Conservation (phyloP, 2,888 invertebrate genomes). For the Macropis europaea region DNA sequence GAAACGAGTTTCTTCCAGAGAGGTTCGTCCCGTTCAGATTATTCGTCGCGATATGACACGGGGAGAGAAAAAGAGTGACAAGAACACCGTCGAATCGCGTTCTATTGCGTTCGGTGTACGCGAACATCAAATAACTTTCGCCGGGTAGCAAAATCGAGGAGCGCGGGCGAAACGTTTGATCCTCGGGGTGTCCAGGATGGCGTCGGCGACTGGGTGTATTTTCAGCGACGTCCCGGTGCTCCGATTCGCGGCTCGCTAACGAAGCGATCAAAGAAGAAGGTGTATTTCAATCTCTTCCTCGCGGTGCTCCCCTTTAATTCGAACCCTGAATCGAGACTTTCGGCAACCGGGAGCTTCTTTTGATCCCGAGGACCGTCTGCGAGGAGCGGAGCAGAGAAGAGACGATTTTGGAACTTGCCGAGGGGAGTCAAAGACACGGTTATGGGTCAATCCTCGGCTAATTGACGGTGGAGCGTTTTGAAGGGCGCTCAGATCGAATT, state of each 20-base stretch:
- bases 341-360: too few species aligned
- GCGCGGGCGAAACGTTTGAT: constrained; percentile 54
- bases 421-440: too few species aligned
- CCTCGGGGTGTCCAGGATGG: constrained; percentile 44
- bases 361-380: too few species aligned
- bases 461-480: too few species aligned
- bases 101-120: constrained; percentile 50
- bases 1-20: constrained; percentile 33
- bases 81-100: not conserved
- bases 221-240: constrained; percentile 52
- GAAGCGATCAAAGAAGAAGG: constrained; percentile 63
- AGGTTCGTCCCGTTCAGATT: constrained; percentile 27
- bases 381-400: too few species aligned
- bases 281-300: too few species aligned
- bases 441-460: too few species aligned
- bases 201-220: constrained; percentile 48
- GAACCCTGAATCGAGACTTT: too few species aligned
- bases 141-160: constrained; percentile 22
- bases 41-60: constrained; percentile 8
- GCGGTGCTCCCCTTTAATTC: too few species aligned
- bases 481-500: too few species aligned
- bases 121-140: constrained; percentile 60
- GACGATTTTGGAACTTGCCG: too few species aligned
- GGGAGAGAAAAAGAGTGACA: not conserved
- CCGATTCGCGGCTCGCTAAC: constrained; percentile 51